Conservation (phyloP, 1,140 invertebrate species). For the Danaus plexippus region DNA sequence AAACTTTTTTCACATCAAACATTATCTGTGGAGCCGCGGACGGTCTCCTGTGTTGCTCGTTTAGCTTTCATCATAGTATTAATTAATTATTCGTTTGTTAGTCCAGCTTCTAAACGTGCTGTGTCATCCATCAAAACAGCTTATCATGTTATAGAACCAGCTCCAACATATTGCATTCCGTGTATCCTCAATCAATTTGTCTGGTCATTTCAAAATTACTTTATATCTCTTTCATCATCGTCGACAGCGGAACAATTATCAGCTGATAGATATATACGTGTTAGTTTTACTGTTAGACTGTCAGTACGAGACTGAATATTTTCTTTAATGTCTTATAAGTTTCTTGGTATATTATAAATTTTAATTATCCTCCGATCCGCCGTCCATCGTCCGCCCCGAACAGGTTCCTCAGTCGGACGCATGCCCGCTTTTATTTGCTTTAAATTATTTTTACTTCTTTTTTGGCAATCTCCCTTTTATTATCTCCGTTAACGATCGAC, state of each 20-base stretch:
- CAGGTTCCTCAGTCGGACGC: constrained; percentile 43
- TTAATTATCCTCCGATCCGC: constrained; percentile 32
- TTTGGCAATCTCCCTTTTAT: constrained; percentile 61
- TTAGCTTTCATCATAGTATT: constrained; percentile 53
- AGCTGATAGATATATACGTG: constrained; percentile 21
- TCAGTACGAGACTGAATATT: not conserved
- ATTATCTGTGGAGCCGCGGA: constrained; percentile 16
- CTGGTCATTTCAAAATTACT: constrained; percentile 45
- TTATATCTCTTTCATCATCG: constrained; percentile 41
- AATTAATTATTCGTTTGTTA: constrained; percentile 62
- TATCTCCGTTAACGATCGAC: constrained; percentile 59
- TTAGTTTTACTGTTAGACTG: constrained; percentile 13
- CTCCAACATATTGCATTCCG: constrained; percentile 31
- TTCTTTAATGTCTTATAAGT: constrained; percentile 13
- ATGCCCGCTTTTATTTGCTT: constrained; percentile 64
- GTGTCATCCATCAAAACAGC: constrained; percentile 60
- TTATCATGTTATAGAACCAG: constrained; percentile 46
- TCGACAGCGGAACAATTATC: constrained; percentile 32
- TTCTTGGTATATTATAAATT: not conserved
- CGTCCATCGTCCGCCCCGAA: constrained; percentile 22
- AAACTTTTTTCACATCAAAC: constrained; percentile 27
- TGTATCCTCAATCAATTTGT: constrained; percentile 55
- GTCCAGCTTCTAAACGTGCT: constrained; percentile 34
- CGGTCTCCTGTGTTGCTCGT: constrained; percentile 33
- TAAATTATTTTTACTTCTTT: constrained; percentile 62